phyloP scores from a whole-genome alignment of 1,140 invertebrate genomes.

The Drosophila kanapiae region DNA sequence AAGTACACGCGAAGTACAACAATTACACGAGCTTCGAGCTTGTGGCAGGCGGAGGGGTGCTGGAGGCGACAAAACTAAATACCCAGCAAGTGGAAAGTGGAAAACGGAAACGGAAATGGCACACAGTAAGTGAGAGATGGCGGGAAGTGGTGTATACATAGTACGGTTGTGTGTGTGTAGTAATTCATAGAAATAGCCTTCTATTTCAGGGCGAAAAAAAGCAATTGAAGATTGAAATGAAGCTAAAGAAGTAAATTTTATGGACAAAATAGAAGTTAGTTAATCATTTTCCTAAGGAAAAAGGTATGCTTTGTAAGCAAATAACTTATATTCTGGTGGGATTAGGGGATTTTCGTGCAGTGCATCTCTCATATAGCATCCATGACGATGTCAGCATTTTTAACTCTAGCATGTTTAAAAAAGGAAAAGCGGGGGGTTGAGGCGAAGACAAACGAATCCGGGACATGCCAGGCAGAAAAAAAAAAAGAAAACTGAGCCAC shows the following conservation, averaged over 20 bases:
- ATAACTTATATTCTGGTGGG: too few relatives aligned
- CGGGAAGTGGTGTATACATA: constrained; percentile 18
- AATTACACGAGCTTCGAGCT: constrained; percentile 53
- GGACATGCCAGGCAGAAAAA: constrained; percentile 44
- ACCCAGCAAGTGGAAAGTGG: constrained; percentile 80
- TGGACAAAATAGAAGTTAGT: not conserved
- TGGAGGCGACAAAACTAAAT: constrained; percentile 63
- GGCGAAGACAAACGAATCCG: constrained; percentile 58
- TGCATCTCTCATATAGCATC: not conserved
- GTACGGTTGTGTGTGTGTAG: constrained; percentile 32
- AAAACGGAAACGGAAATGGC: constrained; percentile 81
- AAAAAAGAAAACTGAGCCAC: constrained; percentile 34
- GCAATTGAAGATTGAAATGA: too few relatives aligned
- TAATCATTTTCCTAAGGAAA: not conserved
- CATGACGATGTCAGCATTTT: constrained; percentile 78
- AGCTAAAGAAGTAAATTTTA: too few relatives aligned
- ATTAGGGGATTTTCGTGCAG: not conserved
- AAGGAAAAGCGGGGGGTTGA: constrained; percentile 63
- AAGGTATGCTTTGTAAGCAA: not conserved
- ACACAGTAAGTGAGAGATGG: constrained; percentile 58
- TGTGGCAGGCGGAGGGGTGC: not conserved
- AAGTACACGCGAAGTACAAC: constrained; percentile 80
- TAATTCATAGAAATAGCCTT: constrained; percentile 71
- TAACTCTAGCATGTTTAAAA: constrained; percentile 70
- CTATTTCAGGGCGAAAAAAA: constrained; percentile 15